Evolutionary conservation across 2,797 vertebrate species (phyloP).

Genomic region (Myiotriccus ornatus): DNA sequence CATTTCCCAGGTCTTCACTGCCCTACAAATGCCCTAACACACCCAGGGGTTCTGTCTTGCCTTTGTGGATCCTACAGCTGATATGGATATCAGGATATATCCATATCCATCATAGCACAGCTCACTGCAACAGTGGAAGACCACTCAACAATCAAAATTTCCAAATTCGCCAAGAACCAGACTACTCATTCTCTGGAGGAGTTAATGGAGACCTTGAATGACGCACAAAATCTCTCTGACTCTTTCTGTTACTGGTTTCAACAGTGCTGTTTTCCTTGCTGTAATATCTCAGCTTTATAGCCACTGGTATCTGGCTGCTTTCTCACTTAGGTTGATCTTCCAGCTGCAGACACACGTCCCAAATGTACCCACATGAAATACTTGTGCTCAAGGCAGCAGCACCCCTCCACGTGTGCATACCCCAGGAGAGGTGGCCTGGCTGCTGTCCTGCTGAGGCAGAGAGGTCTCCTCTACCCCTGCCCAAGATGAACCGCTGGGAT

Average conservation of each 20-base stretch:
- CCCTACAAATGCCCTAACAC: not conserved
- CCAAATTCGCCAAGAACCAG: not conserved
- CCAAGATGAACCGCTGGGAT: not conserved
- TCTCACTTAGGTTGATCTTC: not conserved
- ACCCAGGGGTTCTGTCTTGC: not conserved
- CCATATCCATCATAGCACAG: not conserved
- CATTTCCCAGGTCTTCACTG: accelerated
- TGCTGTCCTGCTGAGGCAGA: not conserved
- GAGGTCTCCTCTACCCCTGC: not conserved
- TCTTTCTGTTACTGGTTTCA: not conserved
- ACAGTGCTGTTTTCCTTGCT: not conserved
- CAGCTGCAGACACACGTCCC: not conserved
- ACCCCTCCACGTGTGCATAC: not conserved
- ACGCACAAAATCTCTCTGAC: accelerated
- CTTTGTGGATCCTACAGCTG: not conserved
- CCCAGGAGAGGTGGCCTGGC: not conserved
- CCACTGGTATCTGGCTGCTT: not conserved
- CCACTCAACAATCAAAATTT: not conserved
- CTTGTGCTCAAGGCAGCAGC: not conserved
- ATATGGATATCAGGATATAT: no score
- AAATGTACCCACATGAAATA: not conserved
- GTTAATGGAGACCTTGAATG: not conserved
- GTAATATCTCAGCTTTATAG: not conserved
- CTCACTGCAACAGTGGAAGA: not conserved
- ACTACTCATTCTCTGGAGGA: not conserved